Conservation (phyloP, 2,797 vertebrate genomes). For the Parauchenoglanis ngamensis region DNA sequence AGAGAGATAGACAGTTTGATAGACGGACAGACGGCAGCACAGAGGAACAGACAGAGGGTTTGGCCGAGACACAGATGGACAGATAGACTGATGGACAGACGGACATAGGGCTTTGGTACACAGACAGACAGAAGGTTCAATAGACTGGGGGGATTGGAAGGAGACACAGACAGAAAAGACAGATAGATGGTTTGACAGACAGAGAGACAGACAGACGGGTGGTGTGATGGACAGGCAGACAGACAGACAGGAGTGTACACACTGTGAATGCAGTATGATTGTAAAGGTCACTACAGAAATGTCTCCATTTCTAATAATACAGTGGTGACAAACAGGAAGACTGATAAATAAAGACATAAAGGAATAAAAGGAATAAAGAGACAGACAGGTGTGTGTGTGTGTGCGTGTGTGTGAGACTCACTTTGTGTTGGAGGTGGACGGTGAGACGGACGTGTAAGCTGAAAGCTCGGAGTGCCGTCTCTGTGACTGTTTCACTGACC, state of each 20-base stretch:
- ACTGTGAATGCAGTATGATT: neutral
- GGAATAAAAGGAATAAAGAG: neutral
- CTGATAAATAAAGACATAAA: neutral
- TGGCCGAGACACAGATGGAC: neutral
- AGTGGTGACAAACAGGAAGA: neutral
- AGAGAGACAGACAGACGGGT: neutral
- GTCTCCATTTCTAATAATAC: neutral
- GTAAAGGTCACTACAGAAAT: neutral
- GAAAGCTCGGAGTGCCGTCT: slow-evolving; percentile 81
- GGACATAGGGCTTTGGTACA: neutral
- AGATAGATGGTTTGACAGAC: neutral
- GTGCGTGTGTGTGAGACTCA: slow-evolving; percentile 56
- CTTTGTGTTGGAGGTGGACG: slow-evolving; percentile 85
- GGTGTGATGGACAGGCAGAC: neutral
- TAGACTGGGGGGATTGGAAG: no score
- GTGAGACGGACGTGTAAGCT: slow-evolving; percentile 77
- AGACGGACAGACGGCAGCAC: neutral
- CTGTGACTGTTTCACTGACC: slow-evolving; percentile 61
- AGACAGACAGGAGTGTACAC: neutral
- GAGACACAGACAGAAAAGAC: neutral
- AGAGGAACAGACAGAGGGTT: neutral
- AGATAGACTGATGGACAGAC: neutral
- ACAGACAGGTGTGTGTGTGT: neutral
- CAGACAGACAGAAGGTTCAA: neutral
- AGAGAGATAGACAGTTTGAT: neutral